These are phyloP conservation scores for Epizoanthus illoricatus DNA, from an alignment of 92 coral and sea anemone genomes.

Conservation along the genomic window DNA sequence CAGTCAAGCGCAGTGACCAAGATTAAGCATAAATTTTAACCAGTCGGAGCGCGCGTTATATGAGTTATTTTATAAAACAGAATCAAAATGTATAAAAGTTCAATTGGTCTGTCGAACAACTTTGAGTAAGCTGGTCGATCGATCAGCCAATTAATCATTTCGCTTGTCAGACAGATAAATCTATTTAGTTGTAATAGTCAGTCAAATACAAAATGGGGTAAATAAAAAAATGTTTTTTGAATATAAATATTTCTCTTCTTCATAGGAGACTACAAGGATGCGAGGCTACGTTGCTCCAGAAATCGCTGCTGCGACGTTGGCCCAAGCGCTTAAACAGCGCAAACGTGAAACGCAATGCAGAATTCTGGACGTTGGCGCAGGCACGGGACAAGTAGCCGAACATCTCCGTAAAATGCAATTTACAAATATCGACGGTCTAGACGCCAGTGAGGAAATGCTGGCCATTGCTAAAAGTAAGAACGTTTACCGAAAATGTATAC, in stretches of 20 bases:
- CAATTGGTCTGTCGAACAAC: too few species aligned
- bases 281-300: constrained; percentile 81
- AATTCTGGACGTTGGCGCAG: constrained; percentile 92
- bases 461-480: constrained; percentile 72
- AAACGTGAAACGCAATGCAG: constrained; percentile 46
- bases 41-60: too few species aligned
- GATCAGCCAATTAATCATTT: too few species aligned
- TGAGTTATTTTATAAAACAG: too few species aligned
- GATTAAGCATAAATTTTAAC: too few species aligned
- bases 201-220: background rate
- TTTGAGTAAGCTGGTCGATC: too few species aligned
- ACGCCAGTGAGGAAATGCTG: constrained; percentile 69
- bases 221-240: background rate
- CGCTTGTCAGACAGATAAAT: too few species aligned
- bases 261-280: constrained; percentile 62
- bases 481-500: constrained; percentile 55
- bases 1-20: too few species aligned
- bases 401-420: constrained; percentile 61
- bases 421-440: constrained; percentile 82
- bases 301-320: constrained; percentile 65
- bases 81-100: too few species aligned
- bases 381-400: constrained; percentile 88
- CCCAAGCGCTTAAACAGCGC: constrained; percentile 53
- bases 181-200: too few species aligned
- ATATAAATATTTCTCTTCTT: background rate